Percentiles rank a stretch among this genome's conserved stretches.
Evolutionary conservation across 2,113 vertebrate species (phyloP).

Genomic region (Beaufortia kweichowensis): DNA sequence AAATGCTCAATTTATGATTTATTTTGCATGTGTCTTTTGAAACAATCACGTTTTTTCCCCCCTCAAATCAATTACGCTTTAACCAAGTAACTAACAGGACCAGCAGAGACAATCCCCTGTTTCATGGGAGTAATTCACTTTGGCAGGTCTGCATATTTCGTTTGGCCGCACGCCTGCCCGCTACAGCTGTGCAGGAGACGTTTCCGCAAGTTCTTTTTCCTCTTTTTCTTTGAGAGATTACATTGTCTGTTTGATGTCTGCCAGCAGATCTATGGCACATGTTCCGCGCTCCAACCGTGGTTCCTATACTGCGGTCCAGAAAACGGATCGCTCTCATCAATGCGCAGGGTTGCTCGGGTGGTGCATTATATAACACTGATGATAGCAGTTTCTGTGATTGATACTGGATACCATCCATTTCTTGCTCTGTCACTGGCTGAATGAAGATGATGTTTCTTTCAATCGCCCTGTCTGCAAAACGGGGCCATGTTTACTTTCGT

Average conservation of each 20-base stretch:
- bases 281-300: conserved; percentile 25
- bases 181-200: conserved; percentile 57
- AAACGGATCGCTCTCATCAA: conserved; percentile 48
- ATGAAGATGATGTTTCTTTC: conserved; percentile 50
- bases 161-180: conserved; percentile 43
- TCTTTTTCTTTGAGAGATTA: conserved; percentile 47
- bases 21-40: conserved; percentile 25
- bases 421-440: conserved; percentile 49
- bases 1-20: conserved; percentile 23
- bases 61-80: conserved; percentile 51
- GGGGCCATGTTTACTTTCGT: conserved; percentile 48
- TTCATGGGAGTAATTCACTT: conserved; percentile 51
- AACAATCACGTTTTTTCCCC: conserved; percentile 37
- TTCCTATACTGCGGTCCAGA: conserved; percentile 33
- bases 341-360: conserved; percentile 30
- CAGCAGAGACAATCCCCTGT: conserved; percentile 45
- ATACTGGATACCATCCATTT: conserved; percentile 54
- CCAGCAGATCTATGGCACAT: conserved; percentile 41
- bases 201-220: conserved; percentile 43
- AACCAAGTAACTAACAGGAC: conserved; percentile 51
- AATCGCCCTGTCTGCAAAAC: conserved; percentile 51
- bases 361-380: conserved; percentile 50
- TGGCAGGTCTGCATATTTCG: conserved; percentile 54
- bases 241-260: conserved; percentile 48
- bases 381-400: conserved; percentile 49